Evolutionary conservation across 2,797 vertebrate species (phyloP).

Genomic region (Pelobates cultripes): DNA sequence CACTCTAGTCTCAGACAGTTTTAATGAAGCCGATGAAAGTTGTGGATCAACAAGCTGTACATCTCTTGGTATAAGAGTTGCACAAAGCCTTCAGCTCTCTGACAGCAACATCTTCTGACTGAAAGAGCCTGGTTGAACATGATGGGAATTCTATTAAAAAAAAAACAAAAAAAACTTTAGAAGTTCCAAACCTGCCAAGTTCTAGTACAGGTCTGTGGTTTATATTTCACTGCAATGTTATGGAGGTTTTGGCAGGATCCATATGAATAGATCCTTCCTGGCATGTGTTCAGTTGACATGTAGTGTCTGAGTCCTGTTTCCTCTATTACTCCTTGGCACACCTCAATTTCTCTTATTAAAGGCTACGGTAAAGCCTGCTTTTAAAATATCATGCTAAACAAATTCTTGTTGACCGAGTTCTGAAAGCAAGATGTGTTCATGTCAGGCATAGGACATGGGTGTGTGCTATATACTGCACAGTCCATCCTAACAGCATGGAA

Average conservation of each 20-base stretch:
- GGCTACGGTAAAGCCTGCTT: conserved; percentile 60
- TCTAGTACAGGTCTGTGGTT: background rate
- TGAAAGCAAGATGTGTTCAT: conserved; percentile 74
- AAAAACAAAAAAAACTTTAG: background rate
- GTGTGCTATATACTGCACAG: conserved; percentile 69
- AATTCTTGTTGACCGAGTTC: conserved; percentile 67
- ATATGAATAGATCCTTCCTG: conserved; percentile 21
- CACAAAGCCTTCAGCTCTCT: too few species aligned
- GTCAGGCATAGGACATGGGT: conserved; percentile 69
- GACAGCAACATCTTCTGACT: background rate
- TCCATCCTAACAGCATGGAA: conserved; percentile 72
- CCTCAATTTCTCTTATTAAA: conserved; percentile 69
- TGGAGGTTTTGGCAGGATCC: conserved; percentile 15
- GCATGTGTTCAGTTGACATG: conserved; percentile 62
- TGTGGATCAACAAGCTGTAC: too few species aligned
- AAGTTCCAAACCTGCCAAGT: background rate
- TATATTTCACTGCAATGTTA: background rate
- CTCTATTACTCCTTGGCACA: conserved; percentile 57
- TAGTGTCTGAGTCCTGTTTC: conserved; percentile 65
- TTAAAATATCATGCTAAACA: conserved; percentile 62
- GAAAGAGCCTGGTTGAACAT: background rate
- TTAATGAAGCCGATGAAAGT: too few species aligned
- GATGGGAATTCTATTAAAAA: background rate
- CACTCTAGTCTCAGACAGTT: too few species aligned
- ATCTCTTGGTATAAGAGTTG: too few species aligned